Base-by-base conservation (phyloP, 1,140 invertebrate genomes). In the Scaptomyza hsui region DNA sequence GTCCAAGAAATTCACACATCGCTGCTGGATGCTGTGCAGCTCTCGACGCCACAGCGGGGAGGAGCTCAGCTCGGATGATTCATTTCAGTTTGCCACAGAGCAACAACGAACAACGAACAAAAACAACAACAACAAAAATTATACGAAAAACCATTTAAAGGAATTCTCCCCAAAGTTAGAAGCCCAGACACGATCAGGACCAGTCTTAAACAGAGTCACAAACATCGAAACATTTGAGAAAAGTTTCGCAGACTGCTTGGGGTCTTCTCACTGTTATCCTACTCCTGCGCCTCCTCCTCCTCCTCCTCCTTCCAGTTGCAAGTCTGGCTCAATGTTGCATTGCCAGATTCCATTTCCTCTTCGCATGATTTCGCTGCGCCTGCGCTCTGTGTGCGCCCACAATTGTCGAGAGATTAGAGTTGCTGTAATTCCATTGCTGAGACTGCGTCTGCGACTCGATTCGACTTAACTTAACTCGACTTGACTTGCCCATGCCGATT, bases 361-460 rank as follows among this genome's bases (percentile, higher is more conserved):
- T 79, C 76, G 75, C 81, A 83, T 85, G 79, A 83, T 86, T 74
- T 86, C 70, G 63, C 64, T 65, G 53, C 44, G 12, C 32, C 65
- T 78, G 74, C 45, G 37, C 64, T 69, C 78, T 68, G 77, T 77
- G 73, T 65, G 82, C 82, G 82, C 82, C 82, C 83, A 88, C 82
- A 88, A 88, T 88, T 88, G 82, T 89, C 83, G 78, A 88, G 83
- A 88, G 82, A 88, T 88, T 88, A 88, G 82, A 88, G 82, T 78
- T 75, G 82, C 83, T 86, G 81, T 86, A 85, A 85, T 85, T 85
- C 81, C 81, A 75, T 57, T 64, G 80, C 72, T 53, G 19, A 48
- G 19, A 24, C 49, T 18, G 15, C 26, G 18, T 47, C 41, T 7
- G 2, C 53, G 13, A 13, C 4, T 26, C 24, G 26, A 29, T 9